Percentiles rank a stretch among this genome's conserved stretches.
These are phyloP conservation scores for Pterocles orientalis DNA, from an alignment of 2,113 vertebrate species.

Conservation along the genomic window DNA sequence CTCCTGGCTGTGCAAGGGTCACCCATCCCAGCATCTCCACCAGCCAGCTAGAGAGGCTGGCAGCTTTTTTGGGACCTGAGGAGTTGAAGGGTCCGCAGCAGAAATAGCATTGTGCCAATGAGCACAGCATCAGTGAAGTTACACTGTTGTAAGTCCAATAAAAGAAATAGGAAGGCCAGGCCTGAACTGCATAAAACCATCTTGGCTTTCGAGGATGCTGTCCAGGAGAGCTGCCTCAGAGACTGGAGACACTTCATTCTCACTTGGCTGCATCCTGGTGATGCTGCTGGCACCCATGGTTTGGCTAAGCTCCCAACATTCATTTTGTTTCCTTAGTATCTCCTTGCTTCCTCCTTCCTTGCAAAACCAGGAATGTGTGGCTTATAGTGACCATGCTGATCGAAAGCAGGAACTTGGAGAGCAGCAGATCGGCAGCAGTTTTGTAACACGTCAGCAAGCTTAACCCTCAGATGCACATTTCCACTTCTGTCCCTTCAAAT, in stretches of 20 bases:
- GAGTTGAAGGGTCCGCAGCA: neutral
- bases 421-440: neutral
- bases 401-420: neutral
- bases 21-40: neutral
- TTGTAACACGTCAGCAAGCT: neutral
- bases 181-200: neutral
- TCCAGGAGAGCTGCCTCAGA: neutral
- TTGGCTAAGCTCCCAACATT: neutral
- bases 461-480: neutral
- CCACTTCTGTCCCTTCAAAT: neutral
- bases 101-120: accelerated
- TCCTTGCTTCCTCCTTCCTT: neutral
- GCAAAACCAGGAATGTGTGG: accelerated
- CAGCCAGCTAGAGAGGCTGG: accelerated
- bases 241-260: neutral
- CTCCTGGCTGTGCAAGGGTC: neutral
- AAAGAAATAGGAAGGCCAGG: neutral
- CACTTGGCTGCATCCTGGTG: neutral
- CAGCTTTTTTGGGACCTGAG: neutral
- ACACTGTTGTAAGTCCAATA: neutral
- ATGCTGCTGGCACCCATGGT: neutral
- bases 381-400: accelerated
- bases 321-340: neutral
- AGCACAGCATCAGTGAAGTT: neutral
- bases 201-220: neutral